Conservation (phyloP, 2,797 vertebrate species). For the Bothrops alternatus region DNA sequence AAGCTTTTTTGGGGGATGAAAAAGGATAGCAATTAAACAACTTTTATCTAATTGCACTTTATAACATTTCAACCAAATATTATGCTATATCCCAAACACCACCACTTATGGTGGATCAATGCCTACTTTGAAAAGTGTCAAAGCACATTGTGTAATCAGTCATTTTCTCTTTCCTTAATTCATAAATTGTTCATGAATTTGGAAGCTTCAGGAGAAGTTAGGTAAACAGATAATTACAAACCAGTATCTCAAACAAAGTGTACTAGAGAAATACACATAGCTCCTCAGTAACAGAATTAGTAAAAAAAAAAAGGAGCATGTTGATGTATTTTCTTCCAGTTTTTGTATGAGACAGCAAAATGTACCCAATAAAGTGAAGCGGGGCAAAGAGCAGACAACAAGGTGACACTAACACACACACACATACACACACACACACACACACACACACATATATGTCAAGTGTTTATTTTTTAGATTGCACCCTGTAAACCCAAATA, state of each 20-base stretch:
- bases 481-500: too few relatives aligned
- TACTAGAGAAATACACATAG: background rate
- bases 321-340: background rate
- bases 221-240: background rate
- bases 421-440: too few relatives aligned
- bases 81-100: slow-evolving; percentile 17
- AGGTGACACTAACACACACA: background rate
- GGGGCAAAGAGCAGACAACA: background rate
- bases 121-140: slow-evolving; percentile 33
- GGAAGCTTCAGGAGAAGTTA: background rate
- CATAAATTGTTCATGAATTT: background rate
- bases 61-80: slow-evolving; percentile 25
- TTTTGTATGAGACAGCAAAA: background rate
- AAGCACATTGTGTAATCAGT: slow-evolving; percentile 4
- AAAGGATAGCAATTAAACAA: slow-evolving; percentile 19
- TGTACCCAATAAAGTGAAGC: background rate
- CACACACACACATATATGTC: too few relatives aligned
- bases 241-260: background rate
- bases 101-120: background rate
- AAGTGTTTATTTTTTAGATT: too few relatives aligned
- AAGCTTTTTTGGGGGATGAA: slow-evolving; percentile 5
- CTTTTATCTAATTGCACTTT: background rate
- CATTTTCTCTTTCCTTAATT: background rate
- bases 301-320: background rate
- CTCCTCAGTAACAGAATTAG: background rate